Percentiles rank a stretch among this genome's conserved stretches.
Evolutionary conservation across 2,113 vertebrate species (phyloP).

Genomic region (Bolborhynchus lineola): DNA sequence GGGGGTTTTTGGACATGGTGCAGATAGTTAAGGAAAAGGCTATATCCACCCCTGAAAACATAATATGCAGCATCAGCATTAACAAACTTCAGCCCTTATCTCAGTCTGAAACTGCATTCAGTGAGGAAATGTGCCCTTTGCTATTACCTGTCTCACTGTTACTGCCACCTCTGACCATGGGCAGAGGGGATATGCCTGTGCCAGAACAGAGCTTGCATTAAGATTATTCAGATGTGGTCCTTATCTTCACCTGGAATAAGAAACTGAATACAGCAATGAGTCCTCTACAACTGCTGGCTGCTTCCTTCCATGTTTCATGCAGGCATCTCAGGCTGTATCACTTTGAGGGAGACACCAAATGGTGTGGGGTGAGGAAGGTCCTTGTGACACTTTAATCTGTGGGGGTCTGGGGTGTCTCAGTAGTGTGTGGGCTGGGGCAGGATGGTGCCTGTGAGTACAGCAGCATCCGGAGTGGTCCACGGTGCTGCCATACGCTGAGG

Average conservation of each 20-base stretch:
- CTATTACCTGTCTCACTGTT: not conserved
- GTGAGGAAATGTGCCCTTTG: not conserved
- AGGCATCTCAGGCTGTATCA: not conserved
- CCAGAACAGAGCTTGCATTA: not conserved
- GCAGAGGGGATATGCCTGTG: not conserved
- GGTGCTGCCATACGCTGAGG: not conserved
- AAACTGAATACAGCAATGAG: not conserved
- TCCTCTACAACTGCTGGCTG: not conserved
- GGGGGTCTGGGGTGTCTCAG: not conserved
- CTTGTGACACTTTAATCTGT: not conserved
- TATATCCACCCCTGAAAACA: not conserved
- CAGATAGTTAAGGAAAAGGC: not conserved
- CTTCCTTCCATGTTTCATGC: not conserved
- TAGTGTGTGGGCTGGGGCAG: not conserved
- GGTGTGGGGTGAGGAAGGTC: not conserved
- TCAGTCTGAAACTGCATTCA: not conserved
- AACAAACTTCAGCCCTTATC: not conserved
- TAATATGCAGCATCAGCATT: not conserved
- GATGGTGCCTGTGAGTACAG: not conserved
- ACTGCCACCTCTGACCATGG: not conserved
- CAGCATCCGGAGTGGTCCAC: not conserved
- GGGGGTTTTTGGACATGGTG: not conserved
- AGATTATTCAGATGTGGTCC: not conserved
- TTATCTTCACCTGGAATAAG: not conserved
- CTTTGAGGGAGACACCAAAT: not conserved